These are phyloP conservation scores for Dynastes maya DNA, from an alignment of 2,888 invertebrate species.

Conservation along the genomic window DNA sequence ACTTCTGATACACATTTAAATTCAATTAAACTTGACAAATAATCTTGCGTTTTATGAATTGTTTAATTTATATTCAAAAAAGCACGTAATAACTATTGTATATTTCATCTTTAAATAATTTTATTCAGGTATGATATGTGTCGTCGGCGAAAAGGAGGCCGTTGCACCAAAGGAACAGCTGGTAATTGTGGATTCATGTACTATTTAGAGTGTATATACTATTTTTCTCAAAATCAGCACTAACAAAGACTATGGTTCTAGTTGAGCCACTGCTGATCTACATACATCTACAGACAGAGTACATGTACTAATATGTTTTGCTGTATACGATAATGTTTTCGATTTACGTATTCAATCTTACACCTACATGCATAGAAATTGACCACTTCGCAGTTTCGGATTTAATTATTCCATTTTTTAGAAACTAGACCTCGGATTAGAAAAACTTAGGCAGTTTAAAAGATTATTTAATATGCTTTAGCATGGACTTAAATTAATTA, in stretches of 20 bases:
- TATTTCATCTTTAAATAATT: slow-evolving; percentile 25
- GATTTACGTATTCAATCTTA: not conserved
- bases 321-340: slow-evolving; percentile 20
- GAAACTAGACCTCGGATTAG: no score
- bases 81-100: not conserved
- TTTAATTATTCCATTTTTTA: no score
- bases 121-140: slow-evolving; percentile 95
- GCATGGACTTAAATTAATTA: no score
- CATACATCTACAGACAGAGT: slow-evolving; percentile 27
- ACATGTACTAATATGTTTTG: slow-evolving; percentile 41
- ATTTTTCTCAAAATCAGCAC: slow-evolving; percentile 49
- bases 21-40: no score
- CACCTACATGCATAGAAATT: no score
- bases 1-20: no score
- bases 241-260: slow-evolving; percentile 51
- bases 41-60: not conserved
- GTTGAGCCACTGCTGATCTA: slow-evolving; percentile 48
- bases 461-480: no score
- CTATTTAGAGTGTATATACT: slow-evolving; percentile 47
- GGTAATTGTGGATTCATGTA: slow-evolving; percentile 76
- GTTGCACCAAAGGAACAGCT: slow-evolving; percentile 98
- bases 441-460: no score
- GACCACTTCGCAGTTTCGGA: no score
- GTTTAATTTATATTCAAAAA: not conserved
- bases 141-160: slow-evolving; percentile 95